Base-by-base conservation (phyloP, 1,140 invertebrate genomes). In the Physella acuta region DNA sequence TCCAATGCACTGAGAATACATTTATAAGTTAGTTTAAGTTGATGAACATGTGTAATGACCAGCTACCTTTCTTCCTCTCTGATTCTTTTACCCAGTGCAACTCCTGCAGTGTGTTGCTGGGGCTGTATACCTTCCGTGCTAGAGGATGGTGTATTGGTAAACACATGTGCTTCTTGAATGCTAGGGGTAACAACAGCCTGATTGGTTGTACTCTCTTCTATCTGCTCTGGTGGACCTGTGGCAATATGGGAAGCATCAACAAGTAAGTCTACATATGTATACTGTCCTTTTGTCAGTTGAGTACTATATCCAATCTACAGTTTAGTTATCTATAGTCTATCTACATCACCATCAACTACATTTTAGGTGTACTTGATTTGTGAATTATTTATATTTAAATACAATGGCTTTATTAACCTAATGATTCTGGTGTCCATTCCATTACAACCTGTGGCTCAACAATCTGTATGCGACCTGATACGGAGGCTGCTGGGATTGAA, bases 381-480 rank as follows among this genome's bases (percentile, higher is more conserved):
- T n/a, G n/a, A n/a, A n/a, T n/a, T n/a, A n/a, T n/a, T n/a, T n/a
- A n/a, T n/a, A n/a, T n/a, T n/a, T n/a, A n/a, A n/a, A n/a, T n/a
- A n/a, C n/a, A n/a, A n/a, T n/a, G n/a, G n/a, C n/a, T n/a, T n/a
- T n/a, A 66, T 68, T 52, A 49, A 77, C 75, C 65, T 75, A 73
- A 44, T n/a, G 59, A 64, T n/a, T 79, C 76, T 30, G 26, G 37
- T 24, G 28, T 68, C 56, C 66, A 11, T 20, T 68, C 66, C 37
- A 16, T 30, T 11, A 30, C 56, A 2, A 78, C 73, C 56, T 81
- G 78, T 16, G 81, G 80, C 31, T 77, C 76, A 26, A 84, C 81
- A 53, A 79, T 79, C 71, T 83, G 82, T 1, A 84, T 80, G 37
- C 82, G 71, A 14, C 71, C 74, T 63, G 80, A 39, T 55, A 73